Conservation (phyloP, 2,113 vertebrate genomes). For the Callithrix jacchus region DNA sequence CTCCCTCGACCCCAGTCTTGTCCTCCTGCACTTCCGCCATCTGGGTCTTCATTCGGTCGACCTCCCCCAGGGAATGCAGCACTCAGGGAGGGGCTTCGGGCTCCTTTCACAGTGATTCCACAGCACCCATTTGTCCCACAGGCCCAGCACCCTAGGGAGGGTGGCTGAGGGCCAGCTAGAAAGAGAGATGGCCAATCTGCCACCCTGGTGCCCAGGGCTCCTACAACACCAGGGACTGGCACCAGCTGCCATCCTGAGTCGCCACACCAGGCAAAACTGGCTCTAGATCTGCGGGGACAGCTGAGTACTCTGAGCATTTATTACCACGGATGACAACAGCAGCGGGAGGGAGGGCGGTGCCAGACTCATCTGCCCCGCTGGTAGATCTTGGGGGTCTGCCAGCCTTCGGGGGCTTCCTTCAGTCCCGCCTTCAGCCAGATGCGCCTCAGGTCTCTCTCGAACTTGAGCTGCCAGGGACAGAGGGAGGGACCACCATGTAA, state of each 20-base stretch:
- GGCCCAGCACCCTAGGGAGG: background rate
- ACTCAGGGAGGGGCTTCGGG: background rate
- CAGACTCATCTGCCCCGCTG: constrained; percentile 72
- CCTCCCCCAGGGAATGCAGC: fast-evolving
- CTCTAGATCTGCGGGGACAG: no score
- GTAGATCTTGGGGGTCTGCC: constrained; percentile 92
- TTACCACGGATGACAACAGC: background rate
- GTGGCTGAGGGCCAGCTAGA: background rate
- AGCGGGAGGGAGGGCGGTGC: fast-evolving
- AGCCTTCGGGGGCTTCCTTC: constrained; percentile 89
- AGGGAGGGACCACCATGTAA: no score
- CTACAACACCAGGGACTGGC: background rate
- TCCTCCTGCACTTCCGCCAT: fast-evolving
- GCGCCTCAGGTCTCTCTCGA: constrained; percentile 90
- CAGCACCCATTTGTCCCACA: background rate
- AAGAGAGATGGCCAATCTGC: background rate
- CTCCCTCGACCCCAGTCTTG: background rate
- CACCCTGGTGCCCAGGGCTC: background rate
- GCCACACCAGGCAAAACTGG: background rate
- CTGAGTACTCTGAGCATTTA: background rate
- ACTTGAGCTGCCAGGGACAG: constrained; percentile 82
- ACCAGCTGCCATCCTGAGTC: background rate
- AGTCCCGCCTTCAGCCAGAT: constrained; percentile 93
- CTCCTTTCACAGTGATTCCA: background rate
- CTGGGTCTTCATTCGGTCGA: background rate